These are phyloP conservation scores for Drosophila pectinifera DNA, from an alignment of 1,140 invertebrate genomes.

Conservation along the genomic window DNA sequence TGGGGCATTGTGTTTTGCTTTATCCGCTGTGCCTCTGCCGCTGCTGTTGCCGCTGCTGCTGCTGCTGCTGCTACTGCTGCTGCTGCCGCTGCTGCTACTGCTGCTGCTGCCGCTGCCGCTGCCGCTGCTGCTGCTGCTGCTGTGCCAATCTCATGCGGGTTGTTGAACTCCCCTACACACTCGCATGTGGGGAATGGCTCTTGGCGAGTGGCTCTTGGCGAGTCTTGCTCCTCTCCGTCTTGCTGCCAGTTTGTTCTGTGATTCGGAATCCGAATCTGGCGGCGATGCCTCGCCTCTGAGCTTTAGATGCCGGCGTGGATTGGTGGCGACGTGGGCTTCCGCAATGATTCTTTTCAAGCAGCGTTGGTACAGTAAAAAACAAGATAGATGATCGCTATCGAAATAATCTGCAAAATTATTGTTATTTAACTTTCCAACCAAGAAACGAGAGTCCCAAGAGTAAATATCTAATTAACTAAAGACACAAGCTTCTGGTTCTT, in stretches of 20 bases:
- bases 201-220: slow-evolving; percentile 71
- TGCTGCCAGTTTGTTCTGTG: slow-evolving; percentile 23
- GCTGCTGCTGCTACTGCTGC: slow-evolving; percentile 35
- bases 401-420: no score
- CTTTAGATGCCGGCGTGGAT: slow-evolving; percentile 35
- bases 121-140: slow-evolving; percentile 23
- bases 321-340: slow-evolving; percentile 43
- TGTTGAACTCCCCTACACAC: slow-evolving; percentile 61
- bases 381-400: slow-evolving; percentile 1
- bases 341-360: slow-evolving; percentile 46
- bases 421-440: no score
- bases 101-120: no score
- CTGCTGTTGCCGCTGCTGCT: slow-evolving; percentile 2
- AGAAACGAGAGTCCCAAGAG: no score
- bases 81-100: slow-evolving; percentile 37
- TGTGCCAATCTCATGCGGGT: slow-evolving; percentile 65
- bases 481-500: no score
- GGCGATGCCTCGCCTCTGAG: slow-evolving; percentile 17
- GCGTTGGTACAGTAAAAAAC: slow-evolving; percentile 13
- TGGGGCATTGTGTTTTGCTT: slow-evolving; percentile 39
- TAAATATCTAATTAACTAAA: no score
- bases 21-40: slow-evolving; percentile 28
- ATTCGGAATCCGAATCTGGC: slow-evolving; percentile 52
- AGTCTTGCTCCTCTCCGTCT: slow-evolving; percentile 24
- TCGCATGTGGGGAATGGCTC: slow-evolving; percentile 68